phyloP scores from a whole-genome alignment of 1,140 invertebrate species.

The Diachasma alloeum region DNA sequence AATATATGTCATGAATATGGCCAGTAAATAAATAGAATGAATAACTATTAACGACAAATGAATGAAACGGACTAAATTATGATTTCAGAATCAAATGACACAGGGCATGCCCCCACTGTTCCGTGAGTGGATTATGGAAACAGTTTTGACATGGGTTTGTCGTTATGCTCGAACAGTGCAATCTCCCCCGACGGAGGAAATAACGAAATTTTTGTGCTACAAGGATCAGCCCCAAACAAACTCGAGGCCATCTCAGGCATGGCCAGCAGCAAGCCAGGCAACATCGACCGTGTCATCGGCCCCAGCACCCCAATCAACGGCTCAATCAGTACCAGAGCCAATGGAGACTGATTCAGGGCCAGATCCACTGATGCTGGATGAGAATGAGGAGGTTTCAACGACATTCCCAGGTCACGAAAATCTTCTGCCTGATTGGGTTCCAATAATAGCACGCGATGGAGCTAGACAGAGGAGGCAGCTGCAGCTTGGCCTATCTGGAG shows the following conservation, averaged over 20 bases:
- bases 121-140: conserved; percentile 34
- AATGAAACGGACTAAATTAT: no score
- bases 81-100: conserved; percentile 15
- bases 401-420: conserved; percentile 53
- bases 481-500: conserved; percentile 43
- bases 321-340: conserved; percentile 35
- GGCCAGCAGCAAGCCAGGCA: conserved; percentile 22
- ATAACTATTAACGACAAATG: no score
- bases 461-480: conserved; percentile 71
- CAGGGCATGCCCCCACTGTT: conserved; percentile 27
- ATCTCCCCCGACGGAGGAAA: conserved; percentile 34
- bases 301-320: conserved; percentile 21
- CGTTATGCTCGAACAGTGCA: conserved; percentile 32
- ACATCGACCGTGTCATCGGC: background rate
- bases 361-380: conserved; percentile 41
- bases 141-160: conserved; percentile 37
- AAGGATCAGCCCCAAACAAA: conserved; percentile 18
- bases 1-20: no score
- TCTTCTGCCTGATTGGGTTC: conserved; percentile 77
- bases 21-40: no score
- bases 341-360: conserved; percentile 53
- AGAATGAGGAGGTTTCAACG: conserved; percentile 50
- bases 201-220: conserved; percentile 46
- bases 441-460: conserved; percentile 79
- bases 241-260: background rate